Conservation (phyloP, 2,888 invertebrate genomes). For the Troglohyphantes excavatus region DNA sequence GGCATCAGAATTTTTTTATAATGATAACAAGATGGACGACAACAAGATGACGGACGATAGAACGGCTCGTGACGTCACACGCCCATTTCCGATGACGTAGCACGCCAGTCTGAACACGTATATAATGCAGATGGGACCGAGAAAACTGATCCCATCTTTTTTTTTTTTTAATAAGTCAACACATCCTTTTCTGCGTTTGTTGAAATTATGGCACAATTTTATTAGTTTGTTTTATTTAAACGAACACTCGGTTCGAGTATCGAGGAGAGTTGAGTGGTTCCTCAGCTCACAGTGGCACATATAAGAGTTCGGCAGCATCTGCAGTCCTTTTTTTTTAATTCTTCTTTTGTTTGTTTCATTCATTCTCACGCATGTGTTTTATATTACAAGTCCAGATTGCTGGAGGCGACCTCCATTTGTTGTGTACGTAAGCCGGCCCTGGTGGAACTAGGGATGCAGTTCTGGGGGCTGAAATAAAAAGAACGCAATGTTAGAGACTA, state of each 20-base stretch:
- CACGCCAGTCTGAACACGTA: constrained; percentile 70
- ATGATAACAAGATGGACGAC: constrained; percentile 78
- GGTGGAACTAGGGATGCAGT: constrained; percentile 68
- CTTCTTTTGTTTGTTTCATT: constrained; percentile 14
- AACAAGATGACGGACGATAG: constrained; percentile 76
- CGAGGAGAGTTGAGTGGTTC: constrained; percentile 41
- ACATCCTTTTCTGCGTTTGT: constrained; percentile 31
- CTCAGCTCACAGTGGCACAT: constrained; percentile 66
- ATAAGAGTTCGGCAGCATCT: constrained; percentile 59
- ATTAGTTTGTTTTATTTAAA: constrained; percentile 29
- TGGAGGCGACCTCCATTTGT: constrained; percentile 37
- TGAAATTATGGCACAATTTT: constrained; percentile 74
- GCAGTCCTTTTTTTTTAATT: neutral
- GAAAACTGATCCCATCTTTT: constrained; percentile 22
- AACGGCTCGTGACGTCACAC: constrained; percentile 43
- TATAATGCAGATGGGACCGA: constrained; percentile 50
- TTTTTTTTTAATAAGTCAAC: constrained; percentile 9
- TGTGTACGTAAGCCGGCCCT: constrained; percentile 17
- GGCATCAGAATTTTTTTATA: neutral
- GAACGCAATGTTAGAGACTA: neutral
- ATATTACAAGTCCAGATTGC: constrained; percentile 65
- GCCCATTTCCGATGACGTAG: constrained; percentile 45
- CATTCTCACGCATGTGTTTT: constrained; percentile 50
- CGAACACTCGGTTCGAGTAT: constrained; percentile 24
- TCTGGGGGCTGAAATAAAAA: constrained; percentile 69